phyloP scores from a whole-genome alignment of 2,888 invertebrate species.

The Stenurella melanura region DNA sequence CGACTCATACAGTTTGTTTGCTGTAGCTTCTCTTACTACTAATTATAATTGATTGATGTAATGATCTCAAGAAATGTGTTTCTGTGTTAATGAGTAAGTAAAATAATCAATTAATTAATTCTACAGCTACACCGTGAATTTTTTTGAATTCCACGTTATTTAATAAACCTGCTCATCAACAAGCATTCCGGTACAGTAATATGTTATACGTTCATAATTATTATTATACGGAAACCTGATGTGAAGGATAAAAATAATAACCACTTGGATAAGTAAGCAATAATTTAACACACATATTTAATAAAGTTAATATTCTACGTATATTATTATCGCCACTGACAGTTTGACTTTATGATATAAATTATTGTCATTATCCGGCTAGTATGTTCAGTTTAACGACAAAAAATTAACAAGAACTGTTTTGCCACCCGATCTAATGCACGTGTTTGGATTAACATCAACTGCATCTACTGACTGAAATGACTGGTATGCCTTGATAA shows the following conservation, averaged over 20 bases:
- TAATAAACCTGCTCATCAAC: no score
- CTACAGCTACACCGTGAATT: no score
- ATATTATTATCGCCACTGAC: background rate
- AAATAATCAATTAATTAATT: no score
- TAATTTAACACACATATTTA: background rate
- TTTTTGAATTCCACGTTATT: no score
- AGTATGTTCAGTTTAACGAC: background rate
- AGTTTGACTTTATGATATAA: background rate
- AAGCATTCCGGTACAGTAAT: no score
- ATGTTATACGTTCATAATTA: no score
- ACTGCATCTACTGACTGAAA: constrained; percentile 31
- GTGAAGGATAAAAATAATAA: background rate
- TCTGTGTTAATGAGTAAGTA: no score
- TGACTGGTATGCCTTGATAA: constrained; percentile 24
- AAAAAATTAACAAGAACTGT: background rate
- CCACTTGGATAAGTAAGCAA: background rate
- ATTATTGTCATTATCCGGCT: background rate
- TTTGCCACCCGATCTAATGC: constrained; percentile 25
- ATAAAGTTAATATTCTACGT: background rate
- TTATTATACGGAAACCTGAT: background rate
- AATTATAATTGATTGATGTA: no score
- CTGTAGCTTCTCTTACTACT: no score
- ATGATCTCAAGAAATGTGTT: no score
- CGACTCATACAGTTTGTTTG: no score
- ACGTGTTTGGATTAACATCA: constrained; percentile 33